Percentiles rank a stretch among this genome's conserved stretches.
These are phyloP conservation scores for Nerophis ophidion DNA, from an alignment of 2,113 vertebrate genomes.

Conservation along the genomic window DNA sequence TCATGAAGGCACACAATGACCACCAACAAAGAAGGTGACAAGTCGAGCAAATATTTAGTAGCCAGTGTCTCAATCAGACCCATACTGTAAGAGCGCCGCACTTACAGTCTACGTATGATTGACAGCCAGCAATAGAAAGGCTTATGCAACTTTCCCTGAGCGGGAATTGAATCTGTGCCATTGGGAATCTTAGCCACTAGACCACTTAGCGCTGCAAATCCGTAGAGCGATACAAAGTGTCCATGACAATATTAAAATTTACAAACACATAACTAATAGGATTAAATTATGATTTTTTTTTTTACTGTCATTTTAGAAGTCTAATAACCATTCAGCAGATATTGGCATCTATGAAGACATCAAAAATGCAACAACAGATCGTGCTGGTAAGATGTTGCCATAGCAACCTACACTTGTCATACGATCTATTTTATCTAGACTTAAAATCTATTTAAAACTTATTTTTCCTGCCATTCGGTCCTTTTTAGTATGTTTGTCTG, in stretches of 20 bases:
- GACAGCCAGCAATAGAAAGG: too few relatives aligned
- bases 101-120: too few relatives aligned
- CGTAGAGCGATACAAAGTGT: not conserved
- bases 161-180: constrained; percentile 46
- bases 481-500: not conserved
- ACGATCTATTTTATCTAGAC: not conserved
- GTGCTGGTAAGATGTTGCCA: constrained; percentile 56
- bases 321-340: constrained; percentile 74
- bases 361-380: constrained; percentile 36
- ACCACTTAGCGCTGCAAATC: constrained; percentile 15
- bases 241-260: not conserved
- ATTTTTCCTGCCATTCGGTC: not conserved
- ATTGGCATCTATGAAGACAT: constrained; percentile 82
- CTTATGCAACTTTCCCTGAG: constrained; percentile 23
- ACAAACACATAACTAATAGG: too few relatives aligned
- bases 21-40: too few relatives aligned
- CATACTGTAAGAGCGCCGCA: too few relatives aligned
- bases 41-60: too few relatives aligned
- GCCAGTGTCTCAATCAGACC: too few relatives aligned
- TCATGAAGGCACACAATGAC: too few relatives aligned
- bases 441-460: not conserved
- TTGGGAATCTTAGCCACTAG: constrained; percentile 56
- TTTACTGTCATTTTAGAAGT: constrained; percentile 61
- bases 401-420: not conserved
- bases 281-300: not conserved